A percentile compares a stretch with the other conserved stretches of the same genome.
These are phyloP conservation scores for Heliothis peltigera DNA, from an alignment of 2,888 invertebrate species.

Conservation along the genomic window DNA sequence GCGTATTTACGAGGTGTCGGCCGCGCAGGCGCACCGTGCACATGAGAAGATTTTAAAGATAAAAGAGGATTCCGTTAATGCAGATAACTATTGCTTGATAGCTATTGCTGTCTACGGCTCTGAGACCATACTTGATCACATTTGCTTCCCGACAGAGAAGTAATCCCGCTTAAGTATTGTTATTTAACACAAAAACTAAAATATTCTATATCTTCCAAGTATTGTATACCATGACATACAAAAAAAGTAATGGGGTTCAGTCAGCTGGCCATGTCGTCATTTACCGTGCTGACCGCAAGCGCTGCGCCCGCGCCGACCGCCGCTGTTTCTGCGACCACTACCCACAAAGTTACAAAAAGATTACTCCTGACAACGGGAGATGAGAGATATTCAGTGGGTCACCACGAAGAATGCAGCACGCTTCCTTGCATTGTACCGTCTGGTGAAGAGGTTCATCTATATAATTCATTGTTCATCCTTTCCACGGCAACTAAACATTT, in stretches of 20 bases:
- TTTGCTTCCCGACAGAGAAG: background rate
- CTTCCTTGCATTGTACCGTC: background rate
- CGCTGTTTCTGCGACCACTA: slow-evolving; percentile 9
- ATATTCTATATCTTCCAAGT: background rate
- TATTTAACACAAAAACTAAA: background rate
- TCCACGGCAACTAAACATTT: background rate
- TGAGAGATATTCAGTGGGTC: background rate
- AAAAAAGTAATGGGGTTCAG: slow-evolving; percentile 15
- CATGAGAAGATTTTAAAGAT: slow-evolving; percentile 46
- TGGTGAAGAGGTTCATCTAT: background rate
- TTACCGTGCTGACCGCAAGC: slow-evolving; percentile 46
- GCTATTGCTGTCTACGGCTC: background rate
- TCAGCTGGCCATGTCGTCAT: slow-evolving; percentile 39
- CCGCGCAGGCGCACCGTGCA: slow-evolving; percentile 43
- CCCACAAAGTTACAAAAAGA: background rate
- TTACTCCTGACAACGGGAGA: background rate
- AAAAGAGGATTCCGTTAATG: slow-evolving; percentile 37
- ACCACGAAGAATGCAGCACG: background rate
- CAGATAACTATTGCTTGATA: slow-evolving; percentile 28
- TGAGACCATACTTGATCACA: background rate
- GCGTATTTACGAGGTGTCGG: slow-evolving; percentile 60
- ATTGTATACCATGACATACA: slow-evolving; percentile 12
- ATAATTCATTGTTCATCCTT: background rate
- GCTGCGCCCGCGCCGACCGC: slow-evolving; percentile 25
- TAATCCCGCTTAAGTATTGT: too few relatives aligned